Evolutionary conservation across 2,797 vertebrate genomes (phyloP), one percentile per base, ranked within the genome.

Genomic region (Eospalax fontanierii): DNA sequence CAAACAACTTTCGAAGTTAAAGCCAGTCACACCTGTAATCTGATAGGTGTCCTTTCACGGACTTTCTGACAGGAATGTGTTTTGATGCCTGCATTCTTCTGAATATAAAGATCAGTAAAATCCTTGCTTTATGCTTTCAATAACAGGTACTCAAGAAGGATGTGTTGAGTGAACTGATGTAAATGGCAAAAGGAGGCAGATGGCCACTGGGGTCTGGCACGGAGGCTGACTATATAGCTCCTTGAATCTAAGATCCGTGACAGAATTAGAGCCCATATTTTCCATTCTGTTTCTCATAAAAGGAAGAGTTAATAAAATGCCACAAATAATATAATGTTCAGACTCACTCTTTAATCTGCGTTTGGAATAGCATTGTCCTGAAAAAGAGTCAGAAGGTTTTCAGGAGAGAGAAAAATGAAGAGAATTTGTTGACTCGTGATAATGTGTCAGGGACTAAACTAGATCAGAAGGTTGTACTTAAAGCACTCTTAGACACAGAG

Each of bases 231-330:
- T 54, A 54, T 50, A 26, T 75, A 33, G 65, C 14, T 70, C 79
- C 81, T 91, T 75, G 43, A 90, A 88, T 92, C 65, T 9, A 80
- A 61, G 16, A 83, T 93, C 28, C 89, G 18, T 85, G 90, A 70
- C 50, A 81, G 74, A 59, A 65, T 71, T 87, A 82, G 28, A 65
- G 28, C 68, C 68, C 40, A 35, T 70, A 46, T 94, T 88, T 63
- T 90, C 38, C 63, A 75, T 40, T 46, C 46, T 85, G 28, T 68
- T 74, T 91, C 8, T 38, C 92, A 80, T 50, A 79, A 92, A 88
- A 88, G 24, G 40, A 75, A 86, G 68, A 88, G 75, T 84, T 87
- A 93, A 89, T 86, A 84, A 70, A 88, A 93, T 59, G 24, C 6
- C n/a, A 82, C 24, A 73, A 78, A 24, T 85, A 81, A 73, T 26